Conservation (phyloP, 2,888 invertebrate species). For the Nysson spinosus region DNA sequence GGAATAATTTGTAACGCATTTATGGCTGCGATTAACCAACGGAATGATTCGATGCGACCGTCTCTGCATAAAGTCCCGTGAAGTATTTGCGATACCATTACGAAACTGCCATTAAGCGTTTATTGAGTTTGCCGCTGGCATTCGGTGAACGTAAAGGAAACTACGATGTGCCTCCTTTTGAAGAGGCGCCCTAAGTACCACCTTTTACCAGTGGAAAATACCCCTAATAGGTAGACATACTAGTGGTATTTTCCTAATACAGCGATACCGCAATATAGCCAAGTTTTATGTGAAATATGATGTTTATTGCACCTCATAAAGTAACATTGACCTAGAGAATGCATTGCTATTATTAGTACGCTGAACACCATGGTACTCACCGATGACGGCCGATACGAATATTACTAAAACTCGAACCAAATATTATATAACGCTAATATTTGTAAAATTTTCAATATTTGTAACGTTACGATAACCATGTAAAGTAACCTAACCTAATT, state of each 20-base stretch:
- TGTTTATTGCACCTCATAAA: not conserved
- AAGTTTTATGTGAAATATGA: not conserved
- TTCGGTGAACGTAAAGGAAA: slow-evolving; percentile 25
- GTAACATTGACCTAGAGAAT: not conserved
- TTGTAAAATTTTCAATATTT: too few species aligned
- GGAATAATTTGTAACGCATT: slow-evolving; percentile 22
- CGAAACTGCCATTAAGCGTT: slow-evolving; percentile 41
- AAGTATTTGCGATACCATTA: slow-evolving; percentile 49
- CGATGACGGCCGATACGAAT: too few species aligned
- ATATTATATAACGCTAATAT: too few species aligned
- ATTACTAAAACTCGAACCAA: too few species aligned
- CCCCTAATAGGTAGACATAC: slow-evolving; percentile 38
- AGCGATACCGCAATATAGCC: slow-evolving; percentile 27
- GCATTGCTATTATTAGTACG: too few species aligned
- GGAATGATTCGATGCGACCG: slow-evolving; percentile 12
- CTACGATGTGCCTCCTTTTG: slow-evolving; percentile 23
- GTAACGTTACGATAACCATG: too few species aligned
- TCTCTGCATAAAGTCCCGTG: slow-evolving; percentile 3
- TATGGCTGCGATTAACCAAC: slow-evolving; percentile 9
- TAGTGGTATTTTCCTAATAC: slow-evolving; percentile 11
- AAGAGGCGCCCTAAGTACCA: slow-evolving; percentile 35
- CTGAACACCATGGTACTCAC: too few species aligned
- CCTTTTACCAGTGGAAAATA: slow-evolving; percentile 39
- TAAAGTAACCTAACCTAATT: too few species aligned
- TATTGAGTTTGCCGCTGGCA: slow-evolving; percentile 49